Evolutionary conservation across 2,113 vertebrate genomes (phyloP).

Genomic region (Nothoprocta perdicaria): DNA sequence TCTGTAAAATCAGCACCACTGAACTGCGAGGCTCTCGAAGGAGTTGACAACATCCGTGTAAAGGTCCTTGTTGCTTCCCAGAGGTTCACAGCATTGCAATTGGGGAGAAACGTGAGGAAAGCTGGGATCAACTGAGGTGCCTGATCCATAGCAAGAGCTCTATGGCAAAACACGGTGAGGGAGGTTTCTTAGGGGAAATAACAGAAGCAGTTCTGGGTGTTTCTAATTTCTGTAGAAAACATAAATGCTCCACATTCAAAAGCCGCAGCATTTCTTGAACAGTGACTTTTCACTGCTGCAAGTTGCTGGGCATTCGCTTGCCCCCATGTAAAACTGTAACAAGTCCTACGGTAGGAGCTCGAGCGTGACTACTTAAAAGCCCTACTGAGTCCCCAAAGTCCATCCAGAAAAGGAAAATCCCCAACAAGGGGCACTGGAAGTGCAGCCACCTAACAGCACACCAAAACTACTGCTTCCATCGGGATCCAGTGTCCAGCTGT

Average conservation of each 20-base stretch:
- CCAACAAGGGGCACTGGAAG: not conserved
- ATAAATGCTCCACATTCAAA: not conserved
- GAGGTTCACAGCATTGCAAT: not conserved
- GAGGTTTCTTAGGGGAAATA: not conserved
- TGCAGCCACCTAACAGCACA: no score
- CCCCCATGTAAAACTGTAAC: not conserved
- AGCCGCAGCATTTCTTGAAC: not conserved
- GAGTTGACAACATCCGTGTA: constrained; percentile 19
- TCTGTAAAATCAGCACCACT: constrained; percentile 7
- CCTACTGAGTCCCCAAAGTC: not conserved
- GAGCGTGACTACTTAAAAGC: not conserved
- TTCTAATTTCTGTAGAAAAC: not conserved
- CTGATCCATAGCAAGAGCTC: not conserved
- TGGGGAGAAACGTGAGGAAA: not conserved
- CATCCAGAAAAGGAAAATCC: not conserved
- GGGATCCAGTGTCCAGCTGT: not conserved
- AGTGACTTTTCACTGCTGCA: not conserved
- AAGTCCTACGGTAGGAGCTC: not conserved
- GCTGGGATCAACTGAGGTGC: not conserved
- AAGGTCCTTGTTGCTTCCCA: not conserved
- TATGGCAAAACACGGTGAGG: not conserved
- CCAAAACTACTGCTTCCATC: not conserved
- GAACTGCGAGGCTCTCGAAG: not conserved
- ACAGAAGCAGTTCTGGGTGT: not conserved
- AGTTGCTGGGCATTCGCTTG: not conserved